Base-by-base conservation (phyloP, 2,113 vertebrate genomes). In the Setophaga petechia region DNA sequence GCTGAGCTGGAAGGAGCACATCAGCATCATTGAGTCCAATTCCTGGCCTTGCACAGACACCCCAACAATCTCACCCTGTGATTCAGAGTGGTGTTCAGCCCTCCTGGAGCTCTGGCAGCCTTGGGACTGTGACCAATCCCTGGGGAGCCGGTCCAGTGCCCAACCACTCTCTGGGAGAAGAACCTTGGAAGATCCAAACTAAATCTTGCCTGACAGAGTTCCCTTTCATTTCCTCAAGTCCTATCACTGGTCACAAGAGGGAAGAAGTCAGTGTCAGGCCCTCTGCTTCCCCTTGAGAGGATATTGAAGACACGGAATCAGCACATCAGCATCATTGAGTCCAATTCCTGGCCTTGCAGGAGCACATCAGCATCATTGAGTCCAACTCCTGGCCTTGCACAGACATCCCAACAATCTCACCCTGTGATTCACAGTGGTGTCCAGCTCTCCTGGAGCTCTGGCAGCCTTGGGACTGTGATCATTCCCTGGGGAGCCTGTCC, bases 61-160 rank as follows among this genome's bases (percentile, higher is more conserved):
- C 7, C 28, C 23, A 47, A 3, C 12, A 78, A 17, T 39, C 28
- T 5, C 74, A 78, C 14, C 23, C 19, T 28, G 33, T 62, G 65
- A 39, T 33, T 13, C 14, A 54, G 27, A 54, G 65, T 0, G 0
- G 7, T 62, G 39, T 54, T 19, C 46, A 69, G n/a, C 24, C 1
- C 22, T 61, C 10, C 63, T 61, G 65, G 19, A 69, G 28, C n/a
- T 87, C 31, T 51, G 30, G 20, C 21, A 59, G 25, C 62, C 55
- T 71, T 39, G n/a, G 19, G 12, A 3, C 55, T 46, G 37, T 39
- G 37, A 39, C 37, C 10, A 39, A 4, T 39, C 37, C 37, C 37
- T 39, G 37, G 37, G 37, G 37, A 39, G 37, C 37, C 37, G 4
- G 12, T 10, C 21, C n/a, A 54, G n/a, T 62, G 39, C 47, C 18